A percentile compares a stretch with the other conserved stretches of the same genome.
These are phyloP conservation scores for Mamestra brassicae DNA, from an alignment of 2,888 invertebrate species.

Conservation along the genomic window DNA sequence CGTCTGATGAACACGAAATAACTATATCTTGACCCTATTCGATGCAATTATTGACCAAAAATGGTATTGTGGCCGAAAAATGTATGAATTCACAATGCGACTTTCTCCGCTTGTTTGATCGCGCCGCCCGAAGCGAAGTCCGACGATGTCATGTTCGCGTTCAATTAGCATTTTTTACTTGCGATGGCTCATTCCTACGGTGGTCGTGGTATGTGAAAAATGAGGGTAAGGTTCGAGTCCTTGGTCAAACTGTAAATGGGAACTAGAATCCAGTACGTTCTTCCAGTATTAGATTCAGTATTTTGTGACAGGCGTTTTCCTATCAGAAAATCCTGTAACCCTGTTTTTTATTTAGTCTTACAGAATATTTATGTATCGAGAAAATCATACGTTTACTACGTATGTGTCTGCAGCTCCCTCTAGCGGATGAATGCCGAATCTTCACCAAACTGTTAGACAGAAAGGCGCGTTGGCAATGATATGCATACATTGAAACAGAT, in stretches of 20 bases:
- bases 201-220: slow-evolving; percentile 6
- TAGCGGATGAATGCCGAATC: slow-evolving; percentile 12
- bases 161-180: slow-evolving; percentile 66
- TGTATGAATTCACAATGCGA: slow-evolving; percentile 70
- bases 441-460: slow-evolving; percentile 40
- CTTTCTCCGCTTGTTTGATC: slow-evolving; percentile 73
- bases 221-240: not conserved
- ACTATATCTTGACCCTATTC: slow-evolving; percentile 70
- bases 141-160: slow-evolving; percentile 55
- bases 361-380: not conserved
- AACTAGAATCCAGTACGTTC: not conserved
- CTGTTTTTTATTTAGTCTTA: no score
- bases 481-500: slow-evolving; percentile 37
- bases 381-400: not conserved
- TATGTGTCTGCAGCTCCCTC: slow-evolving; percentile 1
- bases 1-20: slow-evolving; percentile 43
- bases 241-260: not conserved
- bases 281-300: not conserved
- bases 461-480: slow-evolving; percentile 42
- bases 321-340: no score
- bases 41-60: slow-evolving; percentile 77
- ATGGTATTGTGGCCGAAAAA: slow-evolving; percentile 70
- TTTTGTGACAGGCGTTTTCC: no score
- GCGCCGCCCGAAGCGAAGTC: slow-evolving; percentile 65
- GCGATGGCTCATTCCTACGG: slow-evolving; percentile 2